Evolutionary conservation across 2,888 invertebrate genomes (phyloP).

Genomic region (Lithophane socia): DNA sequence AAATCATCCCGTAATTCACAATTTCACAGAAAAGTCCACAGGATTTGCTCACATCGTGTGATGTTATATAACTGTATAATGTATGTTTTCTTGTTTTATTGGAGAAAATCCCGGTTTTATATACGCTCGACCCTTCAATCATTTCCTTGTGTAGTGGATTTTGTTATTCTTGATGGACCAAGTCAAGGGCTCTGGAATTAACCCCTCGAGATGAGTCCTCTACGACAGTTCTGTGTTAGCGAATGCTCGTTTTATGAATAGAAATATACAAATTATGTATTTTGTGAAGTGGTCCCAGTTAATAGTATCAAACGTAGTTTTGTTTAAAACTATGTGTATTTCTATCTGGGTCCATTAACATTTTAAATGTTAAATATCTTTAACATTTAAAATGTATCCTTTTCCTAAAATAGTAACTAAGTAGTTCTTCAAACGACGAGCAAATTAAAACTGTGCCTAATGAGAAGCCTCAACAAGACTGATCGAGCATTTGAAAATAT

Average conservation of each 20-base stretch:
- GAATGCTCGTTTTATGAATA: not conserved
- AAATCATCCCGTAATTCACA: constrained; percentile 63
- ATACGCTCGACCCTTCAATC: constrained; percentile 46
- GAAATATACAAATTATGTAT: not conserved
- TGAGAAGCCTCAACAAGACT: not conserved
- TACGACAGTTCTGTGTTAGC: constrained; percentile 12
- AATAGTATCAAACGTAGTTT: not conserved
- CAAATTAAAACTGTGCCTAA: constrained; percentile 26
- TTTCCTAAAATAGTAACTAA: constrained; percentile 5
- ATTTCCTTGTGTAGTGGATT: constrained; percentile 56
- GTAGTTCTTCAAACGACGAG: constrained; percentile 8
- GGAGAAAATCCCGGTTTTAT: constrained; percentile 54
- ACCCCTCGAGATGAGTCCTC: constrained; percentile 13
- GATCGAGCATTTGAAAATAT: constrained; percentile 39
- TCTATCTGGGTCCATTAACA: constrained; percentile 6
- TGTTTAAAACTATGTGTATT: not conserved
- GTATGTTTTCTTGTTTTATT: constrained; percentile 58
- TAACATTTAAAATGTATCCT: too few species aligned
- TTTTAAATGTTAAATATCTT: constrained; percentile 4
- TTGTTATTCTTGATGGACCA: constrained; percentile 38
- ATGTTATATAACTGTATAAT: constrained; percentile 42
- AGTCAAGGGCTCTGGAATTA: constrained; percentile 34
- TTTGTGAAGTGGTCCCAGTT: not conserved
- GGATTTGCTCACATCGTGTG: constrained; percentile 51
- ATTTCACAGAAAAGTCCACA: constrained; percentile 62